phyloP scores from a whole-genome alignment of 2,113 vertebrate genomes.

The Fregata magnificens region DNA sequence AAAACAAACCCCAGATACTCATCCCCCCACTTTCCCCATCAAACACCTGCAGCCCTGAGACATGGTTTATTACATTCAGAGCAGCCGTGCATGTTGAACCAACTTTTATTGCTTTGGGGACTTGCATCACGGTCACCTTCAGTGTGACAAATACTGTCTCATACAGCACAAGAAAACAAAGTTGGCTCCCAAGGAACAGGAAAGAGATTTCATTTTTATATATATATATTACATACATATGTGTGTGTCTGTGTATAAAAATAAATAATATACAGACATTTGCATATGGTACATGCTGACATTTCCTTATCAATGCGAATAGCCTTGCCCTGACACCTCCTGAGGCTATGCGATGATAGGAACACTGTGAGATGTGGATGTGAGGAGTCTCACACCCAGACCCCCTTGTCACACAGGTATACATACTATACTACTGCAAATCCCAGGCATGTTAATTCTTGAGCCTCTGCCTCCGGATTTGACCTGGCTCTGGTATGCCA shows the following conservation, averaged over 20 bases:
- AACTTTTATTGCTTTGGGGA: not conserved
- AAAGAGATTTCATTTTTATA: not conserved
- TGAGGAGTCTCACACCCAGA: not conserved
- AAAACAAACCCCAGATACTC: not conserved
- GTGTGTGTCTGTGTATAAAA: not conserved
- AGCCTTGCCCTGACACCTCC: not conserved
- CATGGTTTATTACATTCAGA: not conserved
- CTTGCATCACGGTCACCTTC: not conserved
- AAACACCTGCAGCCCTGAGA: not conserved
- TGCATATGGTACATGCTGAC: not conserved
- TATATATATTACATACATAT: accelerated
- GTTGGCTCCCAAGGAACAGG: not conserved
- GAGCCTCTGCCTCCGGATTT: not conserved
- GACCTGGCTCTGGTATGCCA: not conserved
- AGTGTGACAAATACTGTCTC: not conserved
- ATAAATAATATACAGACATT: not conserved
- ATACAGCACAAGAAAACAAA: not conserved
- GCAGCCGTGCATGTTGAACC: not conserved
- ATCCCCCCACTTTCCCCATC: not conserved
- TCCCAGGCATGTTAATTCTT: not conserved
- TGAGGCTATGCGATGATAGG: not conserved
- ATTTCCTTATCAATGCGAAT: not conserved
- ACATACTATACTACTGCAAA: not conserved
- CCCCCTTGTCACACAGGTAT: not conserved
- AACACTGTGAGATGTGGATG: not conserved